phyloP scores from a whole-genome alignment of 2,797 vertebrate species.

The Parotocinclus haroldoi region DNA sequence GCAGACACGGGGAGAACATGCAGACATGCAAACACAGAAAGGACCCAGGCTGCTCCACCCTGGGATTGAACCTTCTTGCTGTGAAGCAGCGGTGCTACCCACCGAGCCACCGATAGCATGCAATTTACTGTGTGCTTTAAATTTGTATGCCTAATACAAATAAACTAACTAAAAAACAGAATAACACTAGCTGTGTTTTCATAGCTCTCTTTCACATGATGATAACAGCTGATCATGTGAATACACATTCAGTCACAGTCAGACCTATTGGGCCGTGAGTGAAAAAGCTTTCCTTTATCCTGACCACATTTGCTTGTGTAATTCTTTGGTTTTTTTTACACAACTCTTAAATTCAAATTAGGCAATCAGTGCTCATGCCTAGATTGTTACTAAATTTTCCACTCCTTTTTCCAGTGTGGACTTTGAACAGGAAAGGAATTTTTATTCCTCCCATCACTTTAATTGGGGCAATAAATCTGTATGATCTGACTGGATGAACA shows the following conservation, averaged over 20 bases:
- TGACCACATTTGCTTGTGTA: conserved; percentile 31
- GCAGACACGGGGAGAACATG: too few species aligned
- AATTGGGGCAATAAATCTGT: conserved; percentile 60
- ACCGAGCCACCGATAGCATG: too few species aligned
- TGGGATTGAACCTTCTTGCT: too few species aligned
- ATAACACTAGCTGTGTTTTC: conserved; percentile 4
- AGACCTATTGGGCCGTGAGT: conserved; percentile 37
- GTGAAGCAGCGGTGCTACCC: too few species aligned
- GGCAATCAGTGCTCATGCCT: conserved; percentile 47
- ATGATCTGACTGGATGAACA: conserved; percentile 50
- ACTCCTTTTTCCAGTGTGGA: conserved; percentile 57
- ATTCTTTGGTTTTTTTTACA: conserved; percentile 37
- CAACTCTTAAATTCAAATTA: conserved; percentile 54
- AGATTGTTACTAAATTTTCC: conserved; percentile 46
- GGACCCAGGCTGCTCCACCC: too few species aligned
- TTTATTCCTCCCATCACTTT: conserved; percentile 46
- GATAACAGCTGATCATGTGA: conserved; percentile 52
- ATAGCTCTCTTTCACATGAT: conserved; percentile 52
- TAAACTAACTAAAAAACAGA: too few species aligned
- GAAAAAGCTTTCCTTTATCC: conserved; percentile 47
- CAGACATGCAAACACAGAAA: too few species aligned
- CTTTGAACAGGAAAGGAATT: conserved; percentile 39
- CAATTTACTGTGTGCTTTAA: too few species aligned
- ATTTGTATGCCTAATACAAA: too few species aligned
- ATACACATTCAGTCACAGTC: conserved; percentile 6